phyloP scores from a whole-genome alignment of 2,797 vertebrate genomes.

The Psittacula derbiana region DNA sequence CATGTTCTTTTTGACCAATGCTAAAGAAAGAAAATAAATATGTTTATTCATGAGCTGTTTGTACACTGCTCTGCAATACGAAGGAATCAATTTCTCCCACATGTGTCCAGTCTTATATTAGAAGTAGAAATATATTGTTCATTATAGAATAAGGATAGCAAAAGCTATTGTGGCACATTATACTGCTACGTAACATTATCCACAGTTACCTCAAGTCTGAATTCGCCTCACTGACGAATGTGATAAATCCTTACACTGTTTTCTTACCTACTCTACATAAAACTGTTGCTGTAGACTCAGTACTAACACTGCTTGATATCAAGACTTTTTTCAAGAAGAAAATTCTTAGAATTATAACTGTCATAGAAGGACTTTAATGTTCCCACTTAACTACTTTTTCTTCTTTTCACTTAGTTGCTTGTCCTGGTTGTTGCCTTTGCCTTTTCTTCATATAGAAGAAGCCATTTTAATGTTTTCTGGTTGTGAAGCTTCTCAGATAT shows the following conservation, averaged over 20 bases:
- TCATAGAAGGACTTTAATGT: neutral
- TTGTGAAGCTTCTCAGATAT: neutral
- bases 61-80: neutral
- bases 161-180: neutral
- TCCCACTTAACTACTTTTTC: neutral
- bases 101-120: neutral
- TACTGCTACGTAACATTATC: neutral
- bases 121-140: neutral
- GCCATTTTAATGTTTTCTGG: neutral
- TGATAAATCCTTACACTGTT: neutral
- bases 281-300: neutral
- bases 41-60: neutral
- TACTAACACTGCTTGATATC: neutral
- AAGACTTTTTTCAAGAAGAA: accelerated
- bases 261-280: neutral
- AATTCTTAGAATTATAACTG: neutral
- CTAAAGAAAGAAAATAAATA: neutral
- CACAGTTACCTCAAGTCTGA: neutral
- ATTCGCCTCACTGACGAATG: neutral
- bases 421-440: neutral
- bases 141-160: neutral
- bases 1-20: neutral
- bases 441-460: neutral
- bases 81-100: neutral
- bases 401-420: neutral